Percentiles rank a stretch among this genome's conserved stretches.
phyloP scores from a whole-genome alignment of 2,797 vertebrate genomes.

The Brotogeris chrysoptera region DNA sequence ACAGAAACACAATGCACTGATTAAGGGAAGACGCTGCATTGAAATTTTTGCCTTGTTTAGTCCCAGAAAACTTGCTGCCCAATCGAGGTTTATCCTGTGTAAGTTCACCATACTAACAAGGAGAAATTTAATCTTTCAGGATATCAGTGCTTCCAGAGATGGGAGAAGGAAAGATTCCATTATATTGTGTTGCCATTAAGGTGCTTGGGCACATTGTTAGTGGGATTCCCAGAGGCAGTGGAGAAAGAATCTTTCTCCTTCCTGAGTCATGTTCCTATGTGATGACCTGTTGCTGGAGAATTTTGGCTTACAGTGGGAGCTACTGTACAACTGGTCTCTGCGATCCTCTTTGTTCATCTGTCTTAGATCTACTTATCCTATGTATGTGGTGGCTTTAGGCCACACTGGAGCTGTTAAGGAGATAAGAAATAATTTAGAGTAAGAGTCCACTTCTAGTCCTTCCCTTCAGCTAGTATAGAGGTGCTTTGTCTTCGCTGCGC shows the following conservation, averaged over 20 bases:
- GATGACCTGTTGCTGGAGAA: not conserved
- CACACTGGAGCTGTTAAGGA: not conserved
- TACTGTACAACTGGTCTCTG: not conserved
- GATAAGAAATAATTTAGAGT: not conserved
- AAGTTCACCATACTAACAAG: not conserved
- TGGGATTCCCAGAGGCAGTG: not conserved
- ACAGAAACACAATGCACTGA: not conserved
- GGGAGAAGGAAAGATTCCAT: not conserved
- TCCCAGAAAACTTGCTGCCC: not conserved
- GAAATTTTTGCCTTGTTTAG: not conserved
- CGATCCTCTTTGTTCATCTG: not conserved
- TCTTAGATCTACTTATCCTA: not conserved
- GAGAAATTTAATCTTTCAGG: not conserved
- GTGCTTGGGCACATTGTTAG: not conserved
- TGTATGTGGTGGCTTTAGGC: not conserved
- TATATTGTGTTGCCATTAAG: not conserved
- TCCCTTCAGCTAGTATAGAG: not conserved
- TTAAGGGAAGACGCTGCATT: not conserved
- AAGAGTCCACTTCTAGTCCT: not conserved
- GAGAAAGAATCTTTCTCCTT: not conserved
- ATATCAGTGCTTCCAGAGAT: not conserved
- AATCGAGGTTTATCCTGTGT: not conserved
- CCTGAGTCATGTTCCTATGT: fast-evolving
- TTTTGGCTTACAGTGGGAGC: not conserved
- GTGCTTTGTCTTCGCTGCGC: not conserved